Evolutionary conservation across 2,888 invertebrate genomes (phyloP), one percentile per base, ranked within the genome.

Genomic region (Nemotelus nigrinus): DNA sequence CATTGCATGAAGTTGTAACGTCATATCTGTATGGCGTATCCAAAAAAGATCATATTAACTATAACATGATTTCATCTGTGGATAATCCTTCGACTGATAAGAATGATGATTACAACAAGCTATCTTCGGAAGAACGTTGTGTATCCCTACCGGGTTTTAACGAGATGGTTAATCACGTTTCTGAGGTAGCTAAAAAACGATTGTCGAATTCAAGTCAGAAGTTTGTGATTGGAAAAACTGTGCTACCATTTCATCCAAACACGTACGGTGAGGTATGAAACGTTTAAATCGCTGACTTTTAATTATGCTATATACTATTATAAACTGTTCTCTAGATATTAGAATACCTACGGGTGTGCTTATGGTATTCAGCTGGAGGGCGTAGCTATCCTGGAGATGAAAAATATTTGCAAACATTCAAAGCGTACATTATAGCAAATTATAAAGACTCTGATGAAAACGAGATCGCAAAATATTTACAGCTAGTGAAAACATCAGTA

Each of bases 271-370:
- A 96, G 89, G 94, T 94, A 85, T 2, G 48, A 45, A 10, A 55
- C 6, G 8, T 43, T 65, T 25, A 65, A 45, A 8, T 6, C 43
- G 53, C 10, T 53, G 3, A 53, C 10, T 53, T 3, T 43, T 53
- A 53, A n/a, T 25, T 39, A 39, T 53, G 67, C 3, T n/a, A 3
- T 41, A 43, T 8, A 41, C 10, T 63, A 41, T 39, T 39, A 10
- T 64, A 77, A 76, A 55, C 74, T 25, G 43, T 77, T 58, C 68
- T 78, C 47, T 76, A 85, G 84, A 83, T 87, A 58, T 88, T 96
- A 41, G 89, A 93, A 41, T 97, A 96, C 86, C 87, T 96, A 81
- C 90, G 96, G 4, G 89, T 94, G 85, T 96, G 96, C 82, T 88
- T 97, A 67, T 92, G 94, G 83, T 87, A 90, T 86, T 88, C 91